Conservation (phyloP, 2,113 vertebrate genomes). For the Lagenorhynchus albirostris region DNA sequence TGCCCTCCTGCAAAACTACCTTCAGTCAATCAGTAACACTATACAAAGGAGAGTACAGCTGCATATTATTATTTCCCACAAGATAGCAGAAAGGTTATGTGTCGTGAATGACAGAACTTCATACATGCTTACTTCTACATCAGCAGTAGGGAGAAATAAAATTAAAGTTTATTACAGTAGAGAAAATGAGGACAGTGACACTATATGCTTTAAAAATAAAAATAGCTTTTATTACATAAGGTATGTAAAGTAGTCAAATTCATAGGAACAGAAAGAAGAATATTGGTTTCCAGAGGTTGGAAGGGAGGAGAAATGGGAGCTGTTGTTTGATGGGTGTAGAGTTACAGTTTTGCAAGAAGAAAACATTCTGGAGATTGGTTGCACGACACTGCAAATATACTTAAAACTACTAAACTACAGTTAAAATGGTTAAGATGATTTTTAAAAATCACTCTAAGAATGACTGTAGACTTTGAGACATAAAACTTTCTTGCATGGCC, state of each 20-base stretch:
- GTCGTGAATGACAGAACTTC: background rate
- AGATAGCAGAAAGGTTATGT: background rate
- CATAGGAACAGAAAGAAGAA: background rate
- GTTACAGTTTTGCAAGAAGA: background rate
- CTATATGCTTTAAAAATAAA: background rate
- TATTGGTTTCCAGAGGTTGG: background rate
- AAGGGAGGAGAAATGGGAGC: background rate
- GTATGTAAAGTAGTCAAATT: background rate
- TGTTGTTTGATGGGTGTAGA: background rate
- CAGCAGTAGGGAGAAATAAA: background rate
- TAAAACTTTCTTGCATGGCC: background rate
- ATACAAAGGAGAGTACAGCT: background rate
- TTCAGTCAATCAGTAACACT: background rate
- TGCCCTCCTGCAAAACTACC: background rate
- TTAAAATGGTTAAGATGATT: background rate
- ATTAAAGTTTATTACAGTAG: background rate
- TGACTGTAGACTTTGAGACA: background rate
- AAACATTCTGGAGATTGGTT: background rate
- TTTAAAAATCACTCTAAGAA: background rate
- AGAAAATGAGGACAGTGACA: background rate
- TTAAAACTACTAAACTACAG: background rate
- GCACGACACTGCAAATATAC: background rate
- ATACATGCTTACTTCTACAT: background rate
- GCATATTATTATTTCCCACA: background rate
- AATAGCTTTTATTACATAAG: background rate